A percentile compares a stretch with the other conserved stretches of the same genome.
These are phyloP conservation scores for Xestia sexstrigata DNA, from an alignment of 2,888 invertebrate genomes.

Conservation along the genomic window DNA sequence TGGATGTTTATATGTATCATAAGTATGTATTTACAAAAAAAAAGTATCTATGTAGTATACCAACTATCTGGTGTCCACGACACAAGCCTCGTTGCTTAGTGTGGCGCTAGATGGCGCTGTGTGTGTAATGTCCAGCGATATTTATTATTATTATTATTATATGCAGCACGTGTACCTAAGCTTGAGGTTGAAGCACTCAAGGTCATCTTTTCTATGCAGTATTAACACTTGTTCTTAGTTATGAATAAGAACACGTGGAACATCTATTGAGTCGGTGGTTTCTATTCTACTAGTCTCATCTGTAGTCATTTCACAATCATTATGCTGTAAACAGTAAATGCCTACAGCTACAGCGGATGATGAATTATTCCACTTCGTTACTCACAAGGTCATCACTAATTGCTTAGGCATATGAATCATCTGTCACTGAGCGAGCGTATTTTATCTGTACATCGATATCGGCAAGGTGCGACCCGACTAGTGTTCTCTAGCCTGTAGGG, in stretches of 20 bases:
- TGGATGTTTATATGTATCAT: no score
- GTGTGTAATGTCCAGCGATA: no score
- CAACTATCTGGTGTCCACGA: no score
- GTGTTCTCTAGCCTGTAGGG: constrained; percentile 43
- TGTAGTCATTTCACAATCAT: constrained; percentile 43
- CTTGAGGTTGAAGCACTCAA: constrained; percentile 35
- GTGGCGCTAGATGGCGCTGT: no score
- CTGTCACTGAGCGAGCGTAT: constrained; percentile 50
- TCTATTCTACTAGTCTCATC: constrained; percentile 27
- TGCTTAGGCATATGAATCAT: constrained; percentile 66
- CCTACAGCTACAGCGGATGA: constrained; percentile 49
- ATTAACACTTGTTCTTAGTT: constrained; percentile 36
- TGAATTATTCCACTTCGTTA: constrained; percentile 63
- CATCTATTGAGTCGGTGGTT: constrained; percentile 26
- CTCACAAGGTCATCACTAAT: constrained; percentile 65
- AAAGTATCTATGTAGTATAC: no score
- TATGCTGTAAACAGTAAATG: constrained; percentile 46
- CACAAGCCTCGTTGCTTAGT: no score
- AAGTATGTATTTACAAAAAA: no score
- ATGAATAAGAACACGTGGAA: constrained; percentile 11
- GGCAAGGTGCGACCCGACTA: constrained; percentile 60
- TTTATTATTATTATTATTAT: no score
- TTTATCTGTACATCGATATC: constrained; percentile 56
- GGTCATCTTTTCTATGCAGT: constrained; percentile 28
- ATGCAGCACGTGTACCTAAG: constrained; percentile 55